Base-by-base conservation (phyloP, 1,140 invertebrate genomes). In the Pissodes strobi region DNA sequence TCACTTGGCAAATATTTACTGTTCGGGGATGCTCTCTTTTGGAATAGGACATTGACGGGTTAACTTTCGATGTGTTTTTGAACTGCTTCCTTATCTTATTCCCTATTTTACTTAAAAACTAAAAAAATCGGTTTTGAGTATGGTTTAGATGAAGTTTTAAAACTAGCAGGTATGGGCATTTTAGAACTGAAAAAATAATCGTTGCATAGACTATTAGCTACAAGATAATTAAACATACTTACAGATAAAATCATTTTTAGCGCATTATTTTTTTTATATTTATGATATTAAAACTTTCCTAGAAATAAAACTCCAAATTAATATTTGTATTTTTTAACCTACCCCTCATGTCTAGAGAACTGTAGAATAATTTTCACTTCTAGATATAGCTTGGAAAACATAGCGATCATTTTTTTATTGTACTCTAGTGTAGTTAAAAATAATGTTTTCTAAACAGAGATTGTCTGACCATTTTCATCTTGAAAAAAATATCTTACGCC, bases 1-100 rank as follows among this genome's bases (percentile, higher is more conserved):
- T 60, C 43, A 21, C 21, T 55, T 12, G 60, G 60, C 10, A 62
- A 39, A 53, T 62, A 62, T n/a, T 13, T 1, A 2, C 60, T 22
- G 15, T 43, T 39, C 8, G 60, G 48, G 1, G 51, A 57, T 48
- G 39, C 34, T 64, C 43, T 43, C 61, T 45, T 5, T 41, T 13
- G 30, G 56, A 64, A 43, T 64, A 39, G n/a, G 41, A 64, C 1
- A 57, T 34, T 6, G 23, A 37, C 6, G 52, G 37, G 13, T 55
- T 12, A 63, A 17, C 10, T n/a, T 6, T 43, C 39, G 13, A 43
- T 43, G 39, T 51, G 46, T 10, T 17, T 48, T 10, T 10, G 46
- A 6, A 37, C 12, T 9, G 4, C 17, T 5, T 6, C n/a, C 18
- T 43, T 43, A 12, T 17, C 13, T 43, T 5, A 34, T 30, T 2